Evolutionary conservation across 2,113 vertebrate species (phyloP).

Genomic region (Hemichromis elongatus): DNA sequence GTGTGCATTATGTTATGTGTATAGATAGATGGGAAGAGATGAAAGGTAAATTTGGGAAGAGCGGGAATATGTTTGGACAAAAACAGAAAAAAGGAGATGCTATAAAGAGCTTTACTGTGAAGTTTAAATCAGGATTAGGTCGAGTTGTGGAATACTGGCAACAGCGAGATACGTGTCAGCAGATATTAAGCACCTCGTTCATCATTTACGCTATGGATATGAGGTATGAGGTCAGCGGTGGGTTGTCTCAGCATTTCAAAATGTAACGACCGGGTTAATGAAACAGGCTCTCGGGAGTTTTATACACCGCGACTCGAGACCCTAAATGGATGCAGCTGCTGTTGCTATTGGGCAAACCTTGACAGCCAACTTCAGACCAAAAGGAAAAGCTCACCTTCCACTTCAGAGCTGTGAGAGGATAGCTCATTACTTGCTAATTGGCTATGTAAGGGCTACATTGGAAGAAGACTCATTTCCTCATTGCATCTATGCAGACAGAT

Average conservation of each 20-base stretch:
- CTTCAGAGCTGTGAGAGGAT: neutral
- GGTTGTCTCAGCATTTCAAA: constrained; percentile 7
- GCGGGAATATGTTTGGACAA: neutral
- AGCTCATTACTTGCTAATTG: neutral
- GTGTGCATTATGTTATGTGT: neutral
- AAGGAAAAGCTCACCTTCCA: neutral
- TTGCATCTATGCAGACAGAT: neutral
- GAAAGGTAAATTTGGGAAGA: neutral
- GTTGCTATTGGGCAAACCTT: neutral
- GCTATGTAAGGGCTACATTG: neutral
- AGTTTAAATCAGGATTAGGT: constrained; percentile 40
- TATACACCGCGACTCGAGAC: neutral
- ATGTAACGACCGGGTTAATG: neutral
- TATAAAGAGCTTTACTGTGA: neutral
- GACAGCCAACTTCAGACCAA: neutral
- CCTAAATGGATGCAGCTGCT: neutral
- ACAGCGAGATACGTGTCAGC: constrained; percentile 53
- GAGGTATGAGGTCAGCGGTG: constrained; percentile 31
- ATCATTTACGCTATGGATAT: constrained; percentile 39
- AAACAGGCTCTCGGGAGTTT: constrained; percentile 1
- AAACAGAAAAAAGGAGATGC: neutral
- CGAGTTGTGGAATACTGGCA: constrained; percentile 4
- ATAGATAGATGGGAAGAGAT: constrained; percentile 6
- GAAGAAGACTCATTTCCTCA: neutral
- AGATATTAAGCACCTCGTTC: constrained; percentile 46